phyloP scores from a whole-genome alignment of 2,888 invertebrate genomes.

The Melipona bicolor region DNA sequence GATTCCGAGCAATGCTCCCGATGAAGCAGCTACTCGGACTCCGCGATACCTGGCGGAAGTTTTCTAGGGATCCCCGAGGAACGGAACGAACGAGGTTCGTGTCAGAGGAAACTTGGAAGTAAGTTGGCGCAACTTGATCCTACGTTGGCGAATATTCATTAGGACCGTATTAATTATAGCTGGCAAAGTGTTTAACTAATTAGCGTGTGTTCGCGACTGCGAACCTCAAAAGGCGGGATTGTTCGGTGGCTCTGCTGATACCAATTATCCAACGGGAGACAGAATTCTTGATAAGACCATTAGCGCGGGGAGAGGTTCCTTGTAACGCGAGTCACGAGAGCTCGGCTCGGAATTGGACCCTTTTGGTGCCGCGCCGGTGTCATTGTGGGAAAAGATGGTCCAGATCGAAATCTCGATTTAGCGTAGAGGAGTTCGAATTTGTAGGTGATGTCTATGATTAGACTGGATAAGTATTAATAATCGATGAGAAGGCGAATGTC shows the following conservation, averaged over 20 bases:
- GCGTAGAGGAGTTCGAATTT: background rate
- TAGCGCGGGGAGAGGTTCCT: background rate
- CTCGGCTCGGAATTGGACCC: background rate
- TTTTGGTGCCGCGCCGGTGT: background rate
- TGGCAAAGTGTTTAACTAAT: constrained; percentile 61
- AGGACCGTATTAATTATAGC: constrained; percentile 61
- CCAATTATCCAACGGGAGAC: constrained; percentile 17
- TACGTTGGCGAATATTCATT: constrained; percentile 58
- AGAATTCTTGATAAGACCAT: constrained; percentile 20
- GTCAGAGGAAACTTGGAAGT: constrained; percentile 57
- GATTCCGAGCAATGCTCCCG: background rate
- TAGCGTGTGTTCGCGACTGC: constrained; percentile 35
- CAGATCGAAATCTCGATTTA: background rate
- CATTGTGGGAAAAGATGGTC: background rate
- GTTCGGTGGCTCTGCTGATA: constrained; percentile 19
- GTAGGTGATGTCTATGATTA: background rate
- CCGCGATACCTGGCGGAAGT: constrained; percentile 15
- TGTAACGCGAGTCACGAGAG: background rate
- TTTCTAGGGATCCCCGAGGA: constrained; percentile 41
- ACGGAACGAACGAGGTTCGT: constrained; percentile 36
- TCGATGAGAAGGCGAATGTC: background rate
- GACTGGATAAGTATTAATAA: background rate
- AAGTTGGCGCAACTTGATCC: constrained; percentile 60
- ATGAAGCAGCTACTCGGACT: background rate
- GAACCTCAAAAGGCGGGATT: constrained; percentile 22